Percentiles rank a stretch among this genome's conserved stretches.
These are phyloP conservation scores for Megaleporinus macrocephalus DNA, from an alignment of 2,113 vertebrate species.

Conservation along the genomic window DNA sequence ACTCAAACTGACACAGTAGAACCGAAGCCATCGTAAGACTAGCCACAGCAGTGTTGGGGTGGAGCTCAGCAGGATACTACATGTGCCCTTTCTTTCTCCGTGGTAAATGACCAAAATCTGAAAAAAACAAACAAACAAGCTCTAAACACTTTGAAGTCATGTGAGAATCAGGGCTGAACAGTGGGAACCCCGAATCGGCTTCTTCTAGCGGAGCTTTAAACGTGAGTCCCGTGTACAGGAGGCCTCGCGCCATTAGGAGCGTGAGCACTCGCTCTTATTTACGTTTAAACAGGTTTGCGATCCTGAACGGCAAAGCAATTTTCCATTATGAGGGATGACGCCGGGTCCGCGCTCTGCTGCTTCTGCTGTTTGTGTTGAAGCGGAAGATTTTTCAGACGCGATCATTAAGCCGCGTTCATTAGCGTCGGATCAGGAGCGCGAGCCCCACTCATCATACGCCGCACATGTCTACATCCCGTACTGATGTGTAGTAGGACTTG, in stretches of 20 bases:
- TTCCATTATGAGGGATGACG: not conserved
- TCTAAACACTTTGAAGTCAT: not conserved
- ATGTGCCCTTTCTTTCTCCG: too few species aligned
- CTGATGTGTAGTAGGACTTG: too few species aligned
- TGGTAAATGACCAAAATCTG: too few species aligned
- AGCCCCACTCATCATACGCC: not conserved
- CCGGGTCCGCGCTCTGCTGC: not conserved
- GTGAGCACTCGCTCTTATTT: not conserved
- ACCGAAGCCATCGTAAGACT: too few species aligned
- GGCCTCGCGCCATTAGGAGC: not conserved
- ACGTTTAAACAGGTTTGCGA: not conserved
- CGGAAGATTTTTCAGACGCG: not conserved
- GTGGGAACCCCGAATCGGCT: not conserved
- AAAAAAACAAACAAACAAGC: too few species aligned
- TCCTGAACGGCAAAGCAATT: not conserved
- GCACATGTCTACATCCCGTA: too few species aligned
- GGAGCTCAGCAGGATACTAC: too few species aligned
- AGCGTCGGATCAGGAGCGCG: not conserved
- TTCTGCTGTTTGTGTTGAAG: not conserved
- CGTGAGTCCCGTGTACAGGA: not conserved
- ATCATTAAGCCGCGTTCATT: conserved; percentile 1
- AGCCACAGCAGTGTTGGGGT: too few species aligned
- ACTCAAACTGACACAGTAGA: too few species aligned
- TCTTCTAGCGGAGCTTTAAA: too few species aligned
- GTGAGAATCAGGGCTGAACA: not conserved